Conservation (phyloP, 2,888 invertebrate genomes). For the Serrognathus titanus region DNA sequence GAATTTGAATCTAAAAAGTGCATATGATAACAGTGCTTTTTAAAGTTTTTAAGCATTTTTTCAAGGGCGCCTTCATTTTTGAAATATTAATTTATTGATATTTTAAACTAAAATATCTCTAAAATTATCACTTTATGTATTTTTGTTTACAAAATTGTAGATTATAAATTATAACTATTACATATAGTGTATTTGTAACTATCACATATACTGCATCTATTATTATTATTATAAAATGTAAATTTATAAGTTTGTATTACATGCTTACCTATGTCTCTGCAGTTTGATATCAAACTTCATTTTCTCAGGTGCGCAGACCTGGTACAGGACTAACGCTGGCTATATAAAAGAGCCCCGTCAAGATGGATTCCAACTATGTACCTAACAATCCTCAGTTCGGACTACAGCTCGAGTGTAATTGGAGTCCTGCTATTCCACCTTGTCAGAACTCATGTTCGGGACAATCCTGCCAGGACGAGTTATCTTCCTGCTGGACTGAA, state of each 20-base stretch:
- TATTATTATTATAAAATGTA: too few relatives aligned
- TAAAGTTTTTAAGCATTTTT: too few relatives aligned
- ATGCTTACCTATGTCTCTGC: background rate
- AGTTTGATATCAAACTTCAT: background rate
- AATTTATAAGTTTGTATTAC: background rate
- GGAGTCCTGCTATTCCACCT: constrained; percentile 40
- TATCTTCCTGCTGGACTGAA: constrained; percentile 52
- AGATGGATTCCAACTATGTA: constrained; percentile 60
- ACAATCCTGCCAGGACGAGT: constrained; percentile 44
- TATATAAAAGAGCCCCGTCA: constrained; percentile 30
- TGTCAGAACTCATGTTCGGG: constrained; percentile 44
- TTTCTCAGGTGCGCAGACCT: constrained; percentile 25
- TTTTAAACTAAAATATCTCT: too few relatives aligned
- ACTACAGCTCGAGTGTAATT: constrained; percentile 52
- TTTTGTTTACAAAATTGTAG: too few relatives aligned
- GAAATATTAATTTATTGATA: too few relatives aligned
- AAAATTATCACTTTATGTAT: too few relatives aligned
- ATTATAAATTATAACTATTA: too few relatives aligned
- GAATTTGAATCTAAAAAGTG: too few relatives aligned
- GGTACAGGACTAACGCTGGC: constrained; percentile 11
- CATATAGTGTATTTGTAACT: too few relatives aligned
- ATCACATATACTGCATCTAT: too few relatives aligned
- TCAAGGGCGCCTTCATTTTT: too few relatives aligned
- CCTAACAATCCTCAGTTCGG: constrained; percentile 68
- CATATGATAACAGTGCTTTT: too few relatives aligned